These are phyloP conservation scores for Tauraco hartlaubi DNA, from an alignment of 2,797 vertebrate genomes.

Conservation along the genomic window DNA sequence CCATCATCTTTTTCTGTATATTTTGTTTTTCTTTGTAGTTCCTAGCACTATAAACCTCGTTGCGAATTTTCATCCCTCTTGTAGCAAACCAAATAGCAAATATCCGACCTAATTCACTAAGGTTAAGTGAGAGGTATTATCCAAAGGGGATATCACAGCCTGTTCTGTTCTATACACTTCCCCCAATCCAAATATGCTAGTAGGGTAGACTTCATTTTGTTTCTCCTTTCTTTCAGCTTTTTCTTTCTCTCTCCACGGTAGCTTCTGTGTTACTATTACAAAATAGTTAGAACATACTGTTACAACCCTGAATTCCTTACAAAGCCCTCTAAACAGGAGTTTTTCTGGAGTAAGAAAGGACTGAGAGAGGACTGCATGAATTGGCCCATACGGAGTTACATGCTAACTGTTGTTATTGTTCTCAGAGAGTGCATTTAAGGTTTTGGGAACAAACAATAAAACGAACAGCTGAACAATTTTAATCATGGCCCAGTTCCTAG, in stretches of 20 bases:
- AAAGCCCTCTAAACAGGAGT: slow-evolving; percentile 24
- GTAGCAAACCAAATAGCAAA: background rate
- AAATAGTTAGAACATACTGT: slow-evolving; percentile 22
- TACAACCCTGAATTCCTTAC: slow-evolving; percentile 21
- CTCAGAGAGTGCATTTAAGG: slow-evolving; percentile 79
- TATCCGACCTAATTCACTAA: background rate
- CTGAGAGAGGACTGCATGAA: slow-evolving; percentile 53
- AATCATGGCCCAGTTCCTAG: slow-evolving; percentile 70
- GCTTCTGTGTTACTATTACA: background rate
- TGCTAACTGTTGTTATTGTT: slow-evolving; percentile 78
- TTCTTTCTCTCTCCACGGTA: background rate
- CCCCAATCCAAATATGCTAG: background rate
- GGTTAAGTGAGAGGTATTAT: background rate
- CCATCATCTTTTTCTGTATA: background rate
- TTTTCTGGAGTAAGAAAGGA: slow-evolving; percentile 57
- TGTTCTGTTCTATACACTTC: background rate
- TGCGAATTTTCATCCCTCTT: background rate
- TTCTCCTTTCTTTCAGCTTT: background rate
- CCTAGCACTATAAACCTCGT: background rate
- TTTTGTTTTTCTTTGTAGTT: background rate
- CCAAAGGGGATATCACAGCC: background rate
- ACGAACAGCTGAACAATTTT: slow-evolving; percentile 73
- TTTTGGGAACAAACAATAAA: slow-evolving; percentile 80
- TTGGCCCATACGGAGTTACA: slow-evolving; percentile 70
- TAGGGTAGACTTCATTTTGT: background rate